A percentile compares a stretch with the other conserved stretches of the same genome.
Conservation (phyloP, 1,140 invertebrate genomes). For the Papilio helenus region DNA sequence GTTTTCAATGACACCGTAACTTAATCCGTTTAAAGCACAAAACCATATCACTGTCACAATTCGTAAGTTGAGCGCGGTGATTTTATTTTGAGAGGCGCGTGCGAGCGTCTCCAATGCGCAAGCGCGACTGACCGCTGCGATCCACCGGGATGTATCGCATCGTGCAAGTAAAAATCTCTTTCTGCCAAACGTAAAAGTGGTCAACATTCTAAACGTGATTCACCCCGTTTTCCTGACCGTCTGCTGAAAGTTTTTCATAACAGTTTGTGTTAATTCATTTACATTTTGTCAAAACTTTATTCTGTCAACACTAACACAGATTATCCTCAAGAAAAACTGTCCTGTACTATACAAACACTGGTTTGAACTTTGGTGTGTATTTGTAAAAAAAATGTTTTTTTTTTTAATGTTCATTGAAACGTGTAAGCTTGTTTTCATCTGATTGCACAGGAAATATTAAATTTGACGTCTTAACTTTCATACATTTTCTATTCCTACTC, state of each 20-base stretch:
- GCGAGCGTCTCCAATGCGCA: conserved; percentile 51
- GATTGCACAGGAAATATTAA: conserved; percentile 25
- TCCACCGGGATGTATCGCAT: conserved; percentile 47
- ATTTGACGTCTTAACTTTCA: conserved; percentile 27
- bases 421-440: conserved; percentile 9
- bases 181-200: conserved; percentile 53
- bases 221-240: conserved; percentile 20
- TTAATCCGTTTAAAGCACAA: conserved; percentile 72
- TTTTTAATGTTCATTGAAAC: background rate
- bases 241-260: conserved; percentile 33
- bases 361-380: too few species aligned
- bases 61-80: conserved; percentile 47
- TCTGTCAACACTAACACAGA: background rate
- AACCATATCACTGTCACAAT: conserved; percentile 79
- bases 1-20: conserved; percentile 66
- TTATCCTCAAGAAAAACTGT: too few species aligned
- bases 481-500: conserved; percentile 17
- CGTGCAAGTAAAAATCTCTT: conserved; percentile 58
- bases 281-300: background rate
- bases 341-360: too few species aligned
- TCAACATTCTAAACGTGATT: conserved; percentile 39
- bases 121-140: conserved; percentile 61
- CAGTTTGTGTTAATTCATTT: conserved; percentile 1
- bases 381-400: too few species aligned
- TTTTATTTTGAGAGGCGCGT: conserved; percentile 47